Evolutionary conservation across 2,888 invertebrate genomes (phyloP).

Genomic region (Cantharis lateralis): DNA sequence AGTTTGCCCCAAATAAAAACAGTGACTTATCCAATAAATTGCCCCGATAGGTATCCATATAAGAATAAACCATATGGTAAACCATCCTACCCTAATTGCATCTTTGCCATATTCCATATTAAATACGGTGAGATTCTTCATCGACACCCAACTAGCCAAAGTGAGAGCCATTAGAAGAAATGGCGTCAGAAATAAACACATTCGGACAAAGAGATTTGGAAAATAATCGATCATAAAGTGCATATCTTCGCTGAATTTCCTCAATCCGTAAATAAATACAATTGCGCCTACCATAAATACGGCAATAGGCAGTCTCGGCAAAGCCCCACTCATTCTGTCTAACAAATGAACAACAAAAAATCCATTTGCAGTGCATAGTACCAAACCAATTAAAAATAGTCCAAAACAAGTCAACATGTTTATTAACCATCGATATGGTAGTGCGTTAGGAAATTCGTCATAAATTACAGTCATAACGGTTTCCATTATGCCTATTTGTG

Average conservation of each 20-base stretch:
- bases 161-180: neutral
- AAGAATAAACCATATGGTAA: neutral
- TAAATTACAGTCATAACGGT: slow-evolving; percentile 16
- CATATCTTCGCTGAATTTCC: slow-evolving; percentile 15
- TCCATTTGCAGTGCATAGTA: slow-evolving; percentile 19
- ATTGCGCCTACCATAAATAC: slow-evolving; percentile 10
- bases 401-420: slow-evolving; percentile 15
- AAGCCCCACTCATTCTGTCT: slow-evolving; percentile 1
- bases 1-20: neutral
- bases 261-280: slow-evolving; percentile 15
- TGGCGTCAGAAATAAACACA: slow-evolving; percentile 1
- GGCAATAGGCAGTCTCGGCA: slow-evolving; percentile 10
- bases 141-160: neutral
- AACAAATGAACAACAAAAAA: slow-evolving; percentile 9
- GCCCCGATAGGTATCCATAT: slow-evolving; percentile 3
- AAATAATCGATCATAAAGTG: slow-evolving; percentile 14
- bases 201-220: neutral
- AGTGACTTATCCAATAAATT: neutral
- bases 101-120: neutral
- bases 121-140: neutral
- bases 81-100: neutral
- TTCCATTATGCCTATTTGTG: slow-evolving; percentile 20
- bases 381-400: slow-evolving; percentile 12
- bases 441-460: slow-evolving; percentile 13
- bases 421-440: slow-evolving; percentile 11